Base-by-base conservation (phyloP, 2,888 invertebrate species). In the Drosophila affinis region DNA sequence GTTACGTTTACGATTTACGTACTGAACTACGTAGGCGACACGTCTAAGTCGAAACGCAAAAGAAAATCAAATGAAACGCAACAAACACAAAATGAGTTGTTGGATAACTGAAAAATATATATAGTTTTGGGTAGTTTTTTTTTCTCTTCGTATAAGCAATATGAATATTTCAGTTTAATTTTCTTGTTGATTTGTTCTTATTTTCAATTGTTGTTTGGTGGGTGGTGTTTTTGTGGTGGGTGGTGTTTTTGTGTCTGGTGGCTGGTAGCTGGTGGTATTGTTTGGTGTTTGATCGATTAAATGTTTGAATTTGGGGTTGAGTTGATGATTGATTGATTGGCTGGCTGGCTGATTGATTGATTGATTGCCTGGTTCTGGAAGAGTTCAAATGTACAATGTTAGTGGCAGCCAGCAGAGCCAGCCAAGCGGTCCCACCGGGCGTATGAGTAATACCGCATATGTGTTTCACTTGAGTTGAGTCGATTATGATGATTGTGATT, bases 271-370 rank as follows among this genome's bases (percentile, higher is more conserved):
- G 49, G 77, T 48, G 45, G 55, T 72, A 47, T 58, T 65, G 44
- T 60, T 73, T 62, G 54, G 52, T 64, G 81, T 83, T 73, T 86
- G 74, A 73, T 84, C 82, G 77, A 81, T 87, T 77, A 58, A 82
- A 85, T 85, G 81, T 56, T 77, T 74, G 82, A 63, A 68, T 69
- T 72, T 68, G 54, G 51, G 69, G 52, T 65, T 79, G 63, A 68
- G 34, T 59, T 60, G 55, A 59, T 71, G 76, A 74, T 56, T 64
- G 78, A 71, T 56, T 59, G 21, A 21, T 21, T 21, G 21, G 3
- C 3, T 21, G 21, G 21, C 21, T 21, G 58, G 32, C 21, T 58
- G 49, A 59, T 78, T 79, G 59, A 55, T 68, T 83, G 60, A 61
- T 68, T 72, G 72, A 52, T 46, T 65, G 48, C 39, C 49, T 51